These are phyloP conservation scores for Hyles lineata DNA, from an alignment of 2,888 invertebrate genomes.

Conservation along the genomic window DNA sequence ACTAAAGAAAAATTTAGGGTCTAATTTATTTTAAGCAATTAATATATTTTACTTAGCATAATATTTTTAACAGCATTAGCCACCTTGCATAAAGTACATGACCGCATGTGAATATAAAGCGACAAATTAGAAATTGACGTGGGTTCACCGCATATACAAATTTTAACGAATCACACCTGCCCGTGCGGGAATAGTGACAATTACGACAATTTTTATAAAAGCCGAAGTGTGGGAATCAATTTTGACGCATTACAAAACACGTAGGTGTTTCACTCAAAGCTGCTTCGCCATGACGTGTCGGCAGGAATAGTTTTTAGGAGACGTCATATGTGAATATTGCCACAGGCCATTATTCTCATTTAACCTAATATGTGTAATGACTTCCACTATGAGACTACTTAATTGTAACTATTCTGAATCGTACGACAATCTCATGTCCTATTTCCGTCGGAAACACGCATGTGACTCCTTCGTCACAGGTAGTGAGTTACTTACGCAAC, in stretches of 20 bases:
- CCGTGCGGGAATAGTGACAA: constrained; percentile 56
- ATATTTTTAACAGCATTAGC: neutral
- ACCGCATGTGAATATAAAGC: constrained; percentile 42
- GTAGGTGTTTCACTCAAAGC: constrained; percentile 39
- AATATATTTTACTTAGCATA: neutral
- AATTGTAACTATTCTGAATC: constrained; percentile 55
- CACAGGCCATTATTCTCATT: constrained; percentile 42
- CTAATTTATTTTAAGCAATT: neutral
- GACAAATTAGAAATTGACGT: constrained; percentile 69
- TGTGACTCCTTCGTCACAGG: constrained; percentile 75
- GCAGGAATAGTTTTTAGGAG: constrained; percentile 28
- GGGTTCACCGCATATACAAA: constrained; percentile 47
- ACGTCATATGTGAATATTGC: constrained; percentile 3
- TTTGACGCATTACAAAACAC: constrained; percentile 38
- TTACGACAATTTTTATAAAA: constrained; percentile 65
- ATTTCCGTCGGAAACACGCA: constrained; percentile 79
- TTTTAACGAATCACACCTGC: constrained; percentile 78
- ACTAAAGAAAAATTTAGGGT: neutral
- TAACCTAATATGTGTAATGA: constrained; percentile 45
- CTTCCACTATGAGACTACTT: constrained; percentile 46
- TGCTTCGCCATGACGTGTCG: constrained; percentile 16
- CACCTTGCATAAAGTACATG: constrained; percentile 32
- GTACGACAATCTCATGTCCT: constrained; percentile 59
- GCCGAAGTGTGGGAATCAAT: constrained; percentile 62
- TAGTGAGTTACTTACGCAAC: constrained; percentile 59